Percentiles rank a stretch among this genome's conserved stretches.
Conservation (phyloP, 2,113 vertebrate genomes). For the Corythaeola cristata region DNA sequence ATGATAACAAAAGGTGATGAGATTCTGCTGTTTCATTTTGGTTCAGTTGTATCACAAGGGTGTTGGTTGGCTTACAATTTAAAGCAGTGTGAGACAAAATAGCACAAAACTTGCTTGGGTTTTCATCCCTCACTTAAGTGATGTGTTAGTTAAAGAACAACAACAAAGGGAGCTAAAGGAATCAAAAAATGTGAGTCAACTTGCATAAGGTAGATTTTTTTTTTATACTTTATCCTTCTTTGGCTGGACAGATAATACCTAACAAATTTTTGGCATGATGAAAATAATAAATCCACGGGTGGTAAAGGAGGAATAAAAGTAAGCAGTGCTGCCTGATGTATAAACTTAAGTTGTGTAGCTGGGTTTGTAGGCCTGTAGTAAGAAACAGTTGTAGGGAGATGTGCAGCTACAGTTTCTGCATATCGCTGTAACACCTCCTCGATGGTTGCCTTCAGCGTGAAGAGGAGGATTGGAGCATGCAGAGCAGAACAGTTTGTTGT, state of each 20-base stretch:
- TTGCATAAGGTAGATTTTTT: background rate
- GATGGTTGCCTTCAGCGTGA: background rate
- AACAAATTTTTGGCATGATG: background rate
- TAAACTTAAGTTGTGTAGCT: background rate
- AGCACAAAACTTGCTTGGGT: background rate
- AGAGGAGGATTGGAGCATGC: background rate
- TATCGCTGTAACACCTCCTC: background rate
- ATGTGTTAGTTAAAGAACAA: background rate
- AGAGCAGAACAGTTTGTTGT: slow-evolving; percentile 2
- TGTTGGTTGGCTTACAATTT: background rate
- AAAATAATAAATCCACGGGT: background rate
- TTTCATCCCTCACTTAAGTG: background rate
- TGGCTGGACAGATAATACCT: background rate
- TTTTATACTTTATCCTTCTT: background rate
- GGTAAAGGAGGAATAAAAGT: background rate
- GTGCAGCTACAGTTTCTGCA: background rate
- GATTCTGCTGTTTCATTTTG: background rate
- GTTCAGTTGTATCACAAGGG: background rate
- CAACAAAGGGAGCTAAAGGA: background rate
- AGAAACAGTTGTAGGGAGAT: background rate
- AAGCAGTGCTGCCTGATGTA: background rate
- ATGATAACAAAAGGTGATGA: background rate
- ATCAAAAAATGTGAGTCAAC: background rate
- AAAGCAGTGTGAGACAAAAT: background rate
- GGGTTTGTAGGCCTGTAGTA: background rate